Conservation (phyloP, 2,888 invertebrate species). For the Schizotus pectinicornis region DNA sequence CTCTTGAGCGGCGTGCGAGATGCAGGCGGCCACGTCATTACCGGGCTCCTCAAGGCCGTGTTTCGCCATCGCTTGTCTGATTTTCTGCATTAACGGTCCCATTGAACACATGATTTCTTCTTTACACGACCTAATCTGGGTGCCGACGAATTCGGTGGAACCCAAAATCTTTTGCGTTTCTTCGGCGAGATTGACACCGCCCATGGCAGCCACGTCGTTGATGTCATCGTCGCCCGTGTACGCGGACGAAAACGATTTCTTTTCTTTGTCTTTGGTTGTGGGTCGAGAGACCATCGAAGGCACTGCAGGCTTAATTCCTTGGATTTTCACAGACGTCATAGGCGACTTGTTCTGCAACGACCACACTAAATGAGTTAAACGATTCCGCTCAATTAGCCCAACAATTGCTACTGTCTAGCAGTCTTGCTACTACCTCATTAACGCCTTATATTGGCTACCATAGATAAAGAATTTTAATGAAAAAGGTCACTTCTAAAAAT, state of each 20-base stretch:
- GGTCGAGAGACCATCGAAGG: conserved; percentile 64
- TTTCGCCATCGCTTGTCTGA: conserved; percentile 76
- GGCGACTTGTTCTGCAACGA: conserved; percentile 46
- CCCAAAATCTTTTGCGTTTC: conserved; percentile 93
- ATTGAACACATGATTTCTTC: conserved; percentile 88
- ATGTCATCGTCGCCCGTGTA: conserved; percentile 83
- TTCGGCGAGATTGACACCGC: conserved; percentile 96
- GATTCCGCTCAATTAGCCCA: background rate
- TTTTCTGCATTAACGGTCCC: conserved; percentile 75
- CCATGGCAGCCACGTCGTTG: conserved; percentile 99
- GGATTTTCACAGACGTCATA: conserved; percentile 54
- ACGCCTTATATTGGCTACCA: too few relatives aligned
- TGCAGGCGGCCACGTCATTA: conserved; percentile 84
- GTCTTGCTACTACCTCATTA: too few relatives aligned
- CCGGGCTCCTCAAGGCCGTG: conserved; percentile 85
- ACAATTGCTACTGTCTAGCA: too few relatives aligned
- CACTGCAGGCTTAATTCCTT: conserved; percentile 63
- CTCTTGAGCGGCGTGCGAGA: conserved; percentile 95
- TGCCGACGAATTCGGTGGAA: conserved; percentile 77
- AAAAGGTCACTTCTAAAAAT: too few relatives aligned
- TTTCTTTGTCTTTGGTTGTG: conserved; percentile 74
- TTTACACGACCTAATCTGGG: conserved; percentile 86
- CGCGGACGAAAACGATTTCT: conserved; percentile 65
- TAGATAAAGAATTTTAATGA: too few relatives aligned
- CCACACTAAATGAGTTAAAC: background rate